These are phyloP conservation scores for Drosophila falleni DNA, from an alignment of 2,888 invertebrate genomes.

Conservation along the genomic window DNA sequence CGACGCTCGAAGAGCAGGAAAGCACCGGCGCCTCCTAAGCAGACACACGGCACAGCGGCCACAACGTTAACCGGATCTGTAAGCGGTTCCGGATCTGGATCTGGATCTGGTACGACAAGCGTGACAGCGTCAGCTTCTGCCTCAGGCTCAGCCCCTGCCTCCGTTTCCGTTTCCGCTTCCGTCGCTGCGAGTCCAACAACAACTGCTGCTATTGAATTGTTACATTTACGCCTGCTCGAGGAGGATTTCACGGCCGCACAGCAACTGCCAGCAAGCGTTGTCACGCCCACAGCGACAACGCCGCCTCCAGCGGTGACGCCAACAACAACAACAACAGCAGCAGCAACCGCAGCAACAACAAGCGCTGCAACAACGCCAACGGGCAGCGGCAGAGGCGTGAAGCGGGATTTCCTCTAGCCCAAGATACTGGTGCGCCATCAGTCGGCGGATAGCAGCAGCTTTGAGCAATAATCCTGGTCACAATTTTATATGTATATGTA, in stretches of 20 bases:
- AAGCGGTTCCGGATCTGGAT: constrained; percentile 12
- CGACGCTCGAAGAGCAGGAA: constrained; percentile 88
- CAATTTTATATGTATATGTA: background rate
- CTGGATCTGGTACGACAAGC: constrained; percentile 73
- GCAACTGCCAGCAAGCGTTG: constrained; percentile 24
- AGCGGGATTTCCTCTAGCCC: constrained; percentile 86
- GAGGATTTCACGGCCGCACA: constrained; percentile 72
- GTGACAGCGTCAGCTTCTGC: constrained; percentile 62
- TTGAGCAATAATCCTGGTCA: constrained; percentile 43
- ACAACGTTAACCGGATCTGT: constrained; percentile 3
- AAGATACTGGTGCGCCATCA: constrained; percentile 85
- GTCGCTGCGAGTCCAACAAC: constrained; percentile 36
- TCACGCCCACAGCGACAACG: constrained; percentile 45
- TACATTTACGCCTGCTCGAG: constrained; percentile 70
- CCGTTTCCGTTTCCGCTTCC: constrained; percentile 4
- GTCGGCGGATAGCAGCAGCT: constrained; percentile 83
- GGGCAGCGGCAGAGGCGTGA: constrained; percentile 79
- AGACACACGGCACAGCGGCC: constrained; percentile 75
- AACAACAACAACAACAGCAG: constrained; percentile 28
- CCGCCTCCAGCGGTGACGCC: constrained; percentile 23
- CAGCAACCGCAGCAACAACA: constrained; percentile 31
- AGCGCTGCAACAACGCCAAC: constrained; percentile 65
- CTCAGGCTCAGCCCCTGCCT: constrained; percentile 33
- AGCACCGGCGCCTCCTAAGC: constrained; percentile 86
- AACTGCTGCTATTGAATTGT: constrained; percentile 45